Percentiles rank a stretch among this genome's conserved stretches.
These are phyloP conservation scores for Himalopsyche phryganea DNA, from an alignment of 1,140 invertebrate genomes.

Conservation along the genomic window DNA sequence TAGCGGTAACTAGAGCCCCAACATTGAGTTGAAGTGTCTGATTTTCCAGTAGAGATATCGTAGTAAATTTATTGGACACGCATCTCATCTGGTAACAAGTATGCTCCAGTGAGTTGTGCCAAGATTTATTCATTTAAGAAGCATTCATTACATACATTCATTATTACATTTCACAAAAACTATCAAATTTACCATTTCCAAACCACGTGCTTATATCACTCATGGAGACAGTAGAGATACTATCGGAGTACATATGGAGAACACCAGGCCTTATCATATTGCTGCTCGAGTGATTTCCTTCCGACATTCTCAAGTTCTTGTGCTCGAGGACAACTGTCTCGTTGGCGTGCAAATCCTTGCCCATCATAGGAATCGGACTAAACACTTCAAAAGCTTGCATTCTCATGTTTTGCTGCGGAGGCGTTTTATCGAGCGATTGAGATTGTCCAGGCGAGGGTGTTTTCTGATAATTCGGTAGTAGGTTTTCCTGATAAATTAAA, in stretches of 20 bases:
- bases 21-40: no score
- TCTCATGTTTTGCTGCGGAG: constrained; percentile 9
- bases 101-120: no score
- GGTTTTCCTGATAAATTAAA: constrained; percentile 26
- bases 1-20: no score
- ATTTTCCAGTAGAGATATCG: no score
- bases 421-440: constrained; percentile 10
- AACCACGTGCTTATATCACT: constrained; percentile 58
- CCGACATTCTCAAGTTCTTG: constrained; percentile 5
- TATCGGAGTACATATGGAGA: constrained; percentile 43
- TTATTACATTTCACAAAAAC: no score
- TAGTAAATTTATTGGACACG: no score
- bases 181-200: constrained; percentile 42
- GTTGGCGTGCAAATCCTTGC: constrained; percentile 14
- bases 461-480: constrained; percentile 6
- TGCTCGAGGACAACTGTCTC: constrained; percentile 22
- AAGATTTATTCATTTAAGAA: no score
- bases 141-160: no score
- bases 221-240: constrained; percentile 51
- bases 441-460: not conserved
- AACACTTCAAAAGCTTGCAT: constrained; percentile 50
- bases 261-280: not conserved
- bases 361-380: constrained; percentile 51
- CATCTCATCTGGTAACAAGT: no score
- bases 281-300: not conserved